These are phyloP conservation scores for Dendrocincla tyrannina DNA, from an alignment of 2,797 vertebrate species.

Conservation along the genomic window DNA sequence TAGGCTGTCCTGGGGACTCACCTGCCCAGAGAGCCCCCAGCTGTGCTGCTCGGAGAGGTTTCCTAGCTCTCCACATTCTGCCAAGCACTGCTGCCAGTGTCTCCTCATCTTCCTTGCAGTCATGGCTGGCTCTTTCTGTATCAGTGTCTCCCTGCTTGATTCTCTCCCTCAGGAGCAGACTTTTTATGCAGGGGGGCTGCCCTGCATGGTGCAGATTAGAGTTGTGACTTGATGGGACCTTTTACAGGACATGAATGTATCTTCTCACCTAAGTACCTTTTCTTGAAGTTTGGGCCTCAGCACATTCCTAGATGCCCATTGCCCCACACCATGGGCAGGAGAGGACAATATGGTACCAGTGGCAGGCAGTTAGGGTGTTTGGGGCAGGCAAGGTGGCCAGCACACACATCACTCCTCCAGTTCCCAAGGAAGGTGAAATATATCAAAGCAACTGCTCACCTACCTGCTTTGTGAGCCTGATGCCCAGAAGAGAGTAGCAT, in stretches of 20 bases:
- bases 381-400: background rate
- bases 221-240: background rate
- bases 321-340: background rate
- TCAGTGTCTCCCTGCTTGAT: background rate
- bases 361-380: background rate
- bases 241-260: background rate
- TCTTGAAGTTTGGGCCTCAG: background rate
- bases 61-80: background rate
- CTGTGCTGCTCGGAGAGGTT: background rate
- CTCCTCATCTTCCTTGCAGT: fast-evolving
- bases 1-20: background rate
- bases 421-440: background rate
- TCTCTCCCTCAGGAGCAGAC: background rate
- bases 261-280: background rate
- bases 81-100: background rate
- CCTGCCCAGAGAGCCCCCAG: background rate
- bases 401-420: background rate
- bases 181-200: background rate
- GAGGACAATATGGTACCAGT: background rate
- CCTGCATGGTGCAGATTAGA: background rate
- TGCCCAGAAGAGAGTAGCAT: background rate
- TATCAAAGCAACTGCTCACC: background rate
- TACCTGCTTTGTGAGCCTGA: background rate
- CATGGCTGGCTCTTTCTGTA: background rate
- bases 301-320: background rate